These are phyloP conservation scores for Tenthredo distinguenda DNA, from an alignment of 2,888 invertebrate species.

Conservation along the genomic window DNA sequence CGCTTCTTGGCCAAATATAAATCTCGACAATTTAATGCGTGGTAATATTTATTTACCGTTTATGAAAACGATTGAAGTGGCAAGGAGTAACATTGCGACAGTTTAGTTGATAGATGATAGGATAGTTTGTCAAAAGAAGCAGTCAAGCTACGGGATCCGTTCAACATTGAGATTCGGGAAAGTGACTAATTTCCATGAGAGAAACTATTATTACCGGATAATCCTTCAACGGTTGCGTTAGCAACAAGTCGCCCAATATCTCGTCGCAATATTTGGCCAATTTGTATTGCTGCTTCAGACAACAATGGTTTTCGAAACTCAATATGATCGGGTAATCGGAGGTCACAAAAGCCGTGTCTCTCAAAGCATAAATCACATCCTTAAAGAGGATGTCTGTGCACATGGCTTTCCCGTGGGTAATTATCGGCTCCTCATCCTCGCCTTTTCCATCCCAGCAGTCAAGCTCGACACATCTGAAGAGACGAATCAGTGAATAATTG, in stretches of 20 bases:
- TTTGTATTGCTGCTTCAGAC: conserved; percentile 83
- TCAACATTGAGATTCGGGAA: background rate
- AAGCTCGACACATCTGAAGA: conserved; percentile 83
- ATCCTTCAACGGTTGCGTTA: conserved; percentile 82
- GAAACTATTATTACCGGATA: conserved; percentile 78
- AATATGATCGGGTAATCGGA: conserved; percentile 85
- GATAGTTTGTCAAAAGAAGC: background rate
- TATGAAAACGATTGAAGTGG: background rate
- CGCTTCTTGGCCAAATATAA: conserved; percentile 15
- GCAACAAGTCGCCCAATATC: conserved; percentile 83
- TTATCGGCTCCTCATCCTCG: conserved; percentile 86
- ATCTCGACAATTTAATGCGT: conserved; percentile 1
- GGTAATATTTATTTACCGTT: conserved; percentile 7
- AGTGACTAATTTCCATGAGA: background rate
- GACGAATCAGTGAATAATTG: background rate
- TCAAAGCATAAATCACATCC: conserved; percentile 84
- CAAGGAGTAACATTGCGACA: background rate
- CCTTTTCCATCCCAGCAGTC: conserved; percentile 87
- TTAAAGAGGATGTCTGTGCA: conserved; percentile 84
- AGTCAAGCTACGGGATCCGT: background rate
- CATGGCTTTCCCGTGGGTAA: conserved; percentile 88
- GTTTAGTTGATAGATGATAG: background rate
- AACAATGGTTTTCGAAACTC: conserved; percentile 87
- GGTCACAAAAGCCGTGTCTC: conserved; percentile 85
- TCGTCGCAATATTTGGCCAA: conserved; percentile 87